Evolutionary conservation across 2,113 vertebrate genomes (phyloP).

Genomic region (Plecturocebus donacophilus): DNA sequence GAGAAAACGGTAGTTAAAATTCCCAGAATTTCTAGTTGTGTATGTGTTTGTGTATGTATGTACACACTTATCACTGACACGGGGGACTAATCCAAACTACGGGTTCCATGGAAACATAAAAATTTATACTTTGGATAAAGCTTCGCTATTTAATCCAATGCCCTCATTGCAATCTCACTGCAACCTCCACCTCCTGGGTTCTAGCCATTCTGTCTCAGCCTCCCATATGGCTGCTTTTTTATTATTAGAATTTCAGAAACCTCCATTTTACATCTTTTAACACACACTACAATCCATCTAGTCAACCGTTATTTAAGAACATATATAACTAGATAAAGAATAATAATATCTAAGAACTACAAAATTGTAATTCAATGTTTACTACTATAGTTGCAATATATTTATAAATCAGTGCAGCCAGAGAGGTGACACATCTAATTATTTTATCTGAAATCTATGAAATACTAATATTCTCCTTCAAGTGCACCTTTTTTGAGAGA

Average conservation of each 20-base stretch:
- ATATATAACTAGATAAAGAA: slow-evolving; percentile 49
- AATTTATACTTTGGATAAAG: no score
- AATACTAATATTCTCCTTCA: slow-evolving; percentile 26
- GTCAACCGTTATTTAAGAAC: slow-evolving; percentile 28
- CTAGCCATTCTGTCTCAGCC: no score
- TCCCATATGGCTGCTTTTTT: slow-evolving; percentile 50
- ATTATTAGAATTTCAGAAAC: slow-evolving; percentile 69
- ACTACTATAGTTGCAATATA: not conserved
- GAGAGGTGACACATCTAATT: not conserved
- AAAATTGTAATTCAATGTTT: not conserved
- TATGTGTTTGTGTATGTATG: no score
- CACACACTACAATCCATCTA: not conserved
- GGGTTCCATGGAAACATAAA: no score
- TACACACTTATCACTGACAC: no score
- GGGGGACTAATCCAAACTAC: no score
- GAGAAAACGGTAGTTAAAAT: no score
- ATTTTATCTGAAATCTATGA: not conserved
- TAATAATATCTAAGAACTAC: slow-evolving; percentile 33
- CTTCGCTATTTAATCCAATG: no score
- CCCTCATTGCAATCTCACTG: no score
- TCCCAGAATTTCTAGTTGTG: no score
- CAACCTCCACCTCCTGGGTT: no score
- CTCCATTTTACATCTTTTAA: slow-evolving; percentile 57
- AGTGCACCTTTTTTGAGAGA: not conserved
- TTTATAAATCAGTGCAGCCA: not conserved